Evolutionary conservation across 2,113 vertebrate genomes (phyloP), one percentile per base, ranked within the genome.

Genomic region (Columba janthina): DNA sequence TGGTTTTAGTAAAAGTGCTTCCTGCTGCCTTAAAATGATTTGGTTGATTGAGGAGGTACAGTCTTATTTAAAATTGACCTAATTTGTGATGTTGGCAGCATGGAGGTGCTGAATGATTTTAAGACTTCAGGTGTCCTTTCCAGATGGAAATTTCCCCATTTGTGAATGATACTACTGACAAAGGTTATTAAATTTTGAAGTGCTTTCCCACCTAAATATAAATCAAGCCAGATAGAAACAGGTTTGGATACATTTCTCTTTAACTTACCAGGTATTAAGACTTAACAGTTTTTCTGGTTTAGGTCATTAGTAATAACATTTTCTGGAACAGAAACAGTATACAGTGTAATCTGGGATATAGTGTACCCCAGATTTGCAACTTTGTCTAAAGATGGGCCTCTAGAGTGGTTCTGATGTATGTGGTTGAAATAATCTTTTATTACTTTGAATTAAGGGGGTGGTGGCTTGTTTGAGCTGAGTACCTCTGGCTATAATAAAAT

Each of bases 1-100:
- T 79, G 15, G 6, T 70, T 46, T 42, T 25, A 51, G 15, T 65
- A 29, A 11, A 79, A 74, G 7, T 42, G 31, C 15, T 6, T 76
- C 31, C 10, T 87, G 57, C 54, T 6, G 5, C 31, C 36, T 44
- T 80, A 73, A 64, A 61, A 67, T 81, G 7, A 57, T 38, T 36
- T 60, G n/a, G n/a, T 51, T 90, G 29, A 18, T 53, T 83, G 57
- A 78, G 53, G 71, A 70, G 4, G 15, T 44, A 12, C 10, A 40
- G 12, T 53, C 44, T 3, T 75, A 29, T 48, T 96, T 83, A 94
- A 94, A 83, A 48, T 15, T 88, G 85, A 64, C 88, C 88, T 90
- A 51, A 80, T 88, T 96, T 74, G 19, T 85, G 57, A 36, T 56
- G 17, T 19, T 81, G 44, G 53, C 77, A 85, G 48, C 7, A 3